phyloP scores from a whole-genome alignment of 2,113 vertebrate genomes.

The Gambusia affinis region DNA sequence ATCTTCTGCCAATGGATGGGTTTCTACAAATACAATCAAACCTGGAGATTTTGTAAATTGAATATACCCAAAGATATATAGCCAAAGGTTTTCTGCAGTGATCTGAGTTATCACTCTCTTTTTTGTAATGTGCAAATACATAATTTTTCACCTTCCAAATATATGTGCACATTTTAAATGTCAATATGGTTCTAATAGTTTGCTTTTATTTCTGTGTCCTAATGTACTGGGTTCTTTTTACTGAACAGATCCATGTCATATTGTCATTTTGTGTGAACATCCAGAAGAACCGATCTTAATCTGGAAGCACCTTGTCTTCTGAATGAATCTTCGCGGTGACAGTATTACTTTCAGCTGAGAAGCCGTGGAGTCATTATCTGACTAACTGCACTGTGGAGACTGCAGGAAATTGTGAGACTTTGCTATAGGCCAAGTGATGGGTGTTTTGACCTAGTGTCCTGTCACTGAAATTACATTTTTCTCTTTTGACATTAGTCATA shows the following conservation, averaged over 20 bases:
- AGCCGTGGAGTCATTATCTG: slow-evolving; percentile 56
- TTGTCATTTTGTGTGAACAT: background rate
- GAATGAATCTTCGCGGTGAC: slow-evolving; percentile 14
- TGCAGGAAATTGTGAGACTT: slow-evolving; percentile 77
- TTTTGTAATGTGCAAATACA: too few relatives aligned
- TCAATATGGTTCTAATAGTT: too few relatives aligned
- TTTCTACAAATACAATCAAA: too few relatives aligned
- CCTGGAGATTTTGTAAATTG: too few relatives aligned
- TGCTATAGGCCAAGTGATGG: slow-evolving; percentile 47
- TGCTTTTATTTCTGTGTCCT: background rate
- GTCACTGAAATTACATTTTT: slow-evolving; percentile 45
- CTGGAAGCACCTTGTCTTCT: background rate
- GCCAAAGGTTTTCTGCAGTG: too few relatives aligned
- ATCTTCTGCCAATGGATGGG: too few relatives aligned
- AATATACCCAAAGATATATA: too few relatives aligned
- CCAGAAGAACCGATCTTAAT: background rate
- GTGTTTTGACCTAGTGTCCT: slow-evolving; percentile 50
- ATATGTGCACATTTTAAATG: too few relatives aligned
- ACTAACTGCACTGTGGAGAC: slow-evolving; percentile 41
- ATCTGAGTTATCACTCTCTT: too few relatives aligned
- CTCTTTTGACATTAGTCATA: slow-evolving; percentile 26
- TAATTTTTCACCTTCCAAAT: too few relatives aligned
- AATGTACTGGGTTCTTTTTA: background rate
- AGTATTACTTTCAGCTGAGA: slow-evolving; percentile 64
- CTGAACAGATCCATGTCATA: background rate